Evolutionary conservation across 2,888 invertebrate species (phyloP).

Genomic region (Stenoptilia bipunctidactyla): DNA sequence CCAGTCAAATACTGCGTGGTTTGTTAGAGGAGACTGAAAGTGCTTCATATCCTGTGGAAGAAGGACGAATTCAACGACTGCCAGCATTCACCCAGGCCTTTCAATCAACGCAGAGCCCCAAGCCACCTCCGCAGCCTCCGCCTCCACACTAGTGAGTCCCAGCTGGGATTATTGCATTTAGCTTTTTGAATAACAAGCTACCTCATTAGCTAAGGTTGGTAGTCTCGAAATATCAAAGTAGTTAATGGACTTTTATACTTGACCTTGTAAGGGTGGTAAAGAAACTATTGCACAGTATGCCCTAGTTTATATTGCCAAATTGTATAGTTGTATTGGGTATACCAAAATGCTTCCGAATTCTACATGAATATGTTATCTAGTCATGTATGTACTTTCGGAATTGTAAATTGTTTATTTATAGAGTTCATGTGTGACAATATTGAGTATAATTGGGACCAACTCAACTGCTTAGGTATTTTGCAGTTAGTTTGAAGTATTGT

Average conservation of each 20-base stretch:
- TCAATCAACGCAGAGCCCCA: constrained; percentile 50
- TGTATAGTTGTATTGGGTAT: constrained; percentile 60
- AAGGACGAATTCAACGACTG: constrained; percentile 41
- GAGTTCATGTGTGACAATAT: constrained; percentile 51
- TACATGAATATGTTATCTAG: constrained; percentile 71
- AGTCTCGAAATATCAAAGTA: constrained; percentile 26
- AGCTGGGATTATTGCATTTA: constrained; percentile 48
- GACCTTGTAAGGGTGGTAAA: constrained; percentile 21
- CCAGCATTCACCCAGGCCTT: constrained; percentile 65
- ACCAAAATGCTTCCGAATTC: constrained; percentile 70
- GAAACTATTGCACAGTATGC: constrained; percentile 26
- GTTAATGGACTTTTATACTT: background rate
- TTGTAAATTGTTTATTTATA: constrained; percentile 63
- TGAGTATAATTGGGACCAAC: constrained; percentile 65
- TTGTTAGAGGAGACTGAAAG: constrained; percentile 37
- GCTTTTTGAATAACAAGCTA: constrained; percentile 53
- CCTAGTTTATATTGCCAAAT: constrained; percentile 56
- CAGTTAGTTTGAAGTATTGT: constrained; percentile 26
- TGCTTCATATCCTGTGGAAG: constrained; percentile 33
- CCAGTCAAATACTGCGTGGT: constrained; percentile 42
- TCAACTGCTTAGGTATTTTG: constrained; percentile 41
- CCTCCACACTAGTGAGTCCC: constrained; percentile 45
- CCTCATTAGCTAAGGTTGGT: constrained; percentile 66
- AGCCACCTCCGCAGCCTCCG: constrained; percentile 57
- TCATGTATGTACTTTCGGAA: constrained; percentile 71